Evolutionary conservation across 2,888 invertebrate species (phyloP), one percentile per base, ranked within the genome.

Genomic region (Sericinus montela): DNA sequence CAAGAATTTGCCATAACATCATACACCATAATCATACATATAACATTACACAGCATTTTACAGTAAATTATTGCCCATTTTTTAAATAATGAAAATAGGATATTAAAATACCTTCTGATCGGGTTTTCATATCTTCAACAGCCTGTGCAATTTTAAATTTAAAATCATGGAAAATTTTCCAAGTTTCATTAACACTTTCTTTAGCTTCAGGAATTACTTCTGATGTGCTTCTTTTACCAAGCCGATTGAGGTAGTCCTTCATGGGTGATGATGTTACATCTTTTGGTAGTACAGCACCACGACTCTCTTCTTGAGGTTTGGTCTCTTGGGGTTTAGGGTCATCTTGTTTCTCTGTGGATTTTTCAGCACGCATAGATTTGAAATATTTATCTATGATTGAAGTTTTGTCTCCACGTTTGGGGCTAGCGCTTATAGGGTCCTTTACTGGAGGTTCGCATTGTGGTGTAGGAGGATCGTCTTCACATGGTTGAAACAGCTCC

Each of bases 101-200:
- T 23, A 23, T 23, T 6, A 8, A 6, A 9, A 69, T 79, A 77
- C 90, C 90, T 59, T 93, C 92, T 59, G 94, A 93, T 48, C 92
- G 92, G 8, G 92, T 93, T 49, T 94, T 87, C 80, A 93, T 94
- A 53, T 94, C 94, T 69, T 94, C 94, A 40, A 94, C 94, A 30
- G 94, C 94, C 69, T 94, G 94, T 32, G 94, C 92, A 54, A 94
- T 92, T 80, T 94, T 94, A 41, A 92, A 94, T 72, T 90, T 93
- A 48, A 94, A 91, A 57, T 94, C 94, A 54, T 92, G 91, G 56
- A 94, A 91, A 66, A 94, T 90, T 63, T 92, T 92, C 94, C 94
- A 94, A 5, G 93, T 91, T 75, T 93, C 94, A 54, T 91, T 91
- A 23, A 57, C 62, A 8, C 68, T 63, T 55, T 86, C 86, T 52